Evolutionary conservation across 2,797 vertebrate genomes (phyloP).

Genomic region (Malacoctenus gilli): DNA sequence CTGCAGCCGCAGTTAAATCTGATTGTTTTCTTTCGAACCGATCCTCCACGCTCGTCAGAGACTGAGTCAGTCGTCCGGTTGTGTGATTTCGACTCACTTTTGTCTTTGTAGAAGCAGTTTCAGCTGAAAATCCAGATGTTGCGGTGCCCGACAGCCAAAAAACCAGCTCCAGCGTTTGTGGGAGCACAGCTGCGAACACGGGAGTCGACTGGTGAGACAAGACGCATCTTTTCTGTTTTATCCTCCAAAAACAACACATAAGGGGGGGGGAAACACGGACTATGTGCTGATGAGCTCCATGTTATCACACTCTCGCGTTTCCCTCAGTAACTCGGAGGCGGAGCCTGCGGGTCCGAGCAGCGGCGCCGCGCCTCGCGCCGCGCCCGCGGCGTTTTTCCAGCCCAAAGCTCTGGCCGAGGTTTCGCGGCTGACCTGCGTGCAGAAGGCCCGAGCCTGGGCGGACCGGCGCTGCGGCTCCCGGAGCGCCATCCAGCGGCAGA

Average conservation of each 20-base stretch:
- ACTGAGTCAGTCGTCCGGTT: too few species aligned
- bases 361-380: slow-evolving; percentile 36
- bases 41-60: too few species aligned
- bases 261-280: too few species aligned
- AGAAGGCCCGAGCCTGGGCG: slow-evolving; percentile 80
- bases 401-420: slow-evolving; percentile 81
- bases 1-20: too few species aligned
- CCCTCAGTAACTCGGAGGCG: slow-evolving; percentile 71
- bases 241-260: too few species aligned
- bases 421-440: slow-evolving; percentile 78
- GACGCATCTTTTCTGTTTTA: neutral
- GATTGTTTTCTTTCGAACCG: too few species aligned
- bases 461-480: slow-evolving; percentile 80
- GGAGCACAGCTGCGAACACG: slow-evolving; percentile 13
- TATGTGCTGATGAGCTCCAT: too few species aligned
- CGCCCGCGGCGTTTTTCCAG: slow-evolving; percentile 60
- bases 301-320: slow-evolving; percentile 10
- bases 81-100: neutral
- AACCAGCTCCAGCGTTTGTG: slow-evolving; percentile 21
- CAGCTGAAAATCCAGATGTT: slow-evolving; percentile 37
- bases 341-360: slow-evolving; percentile 65
- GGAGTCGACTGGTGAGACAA: slow-evolving; percentile 53
- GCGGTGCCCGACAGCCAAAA: slow-evolving; percentile 9
- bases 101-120: slow-evolving; percentile 54
- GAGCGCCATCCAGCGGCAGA: slow-evolving; percentile 87